These are phyloP conservation scores for Gymnogyps californianus DNA, from an alignment of 2,113 vertebrate species.

Conservation along the genomic window DNA sequence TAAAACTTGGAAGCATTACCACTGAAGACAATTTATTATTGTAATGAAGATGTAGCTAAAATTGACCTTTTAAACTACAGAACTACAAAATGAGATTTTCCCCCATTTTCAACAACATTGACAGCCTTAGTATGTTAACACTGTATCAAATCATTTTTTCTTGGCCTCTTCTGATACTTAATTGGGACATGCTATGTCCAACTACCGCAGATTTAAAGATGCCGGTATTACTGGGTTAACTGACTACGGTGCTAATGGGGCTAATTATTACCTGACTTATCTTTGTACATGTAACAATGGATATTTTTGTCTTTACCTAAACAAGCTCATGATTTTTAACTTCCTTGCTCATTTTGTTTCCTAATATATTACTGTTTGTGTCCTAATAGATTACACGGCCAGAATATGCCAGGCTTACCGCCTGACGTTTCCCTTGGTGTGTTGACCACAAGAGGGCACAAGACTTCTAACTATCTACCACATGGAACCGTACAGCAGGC, in stretches of 20 bases:
- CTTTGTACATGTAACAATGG: neutral
- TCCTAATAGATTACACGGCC: neutral
- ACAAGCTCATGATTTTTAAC: neutral
- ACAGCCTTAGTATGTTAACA: neutral
- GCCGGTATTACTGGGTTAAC: neutral
- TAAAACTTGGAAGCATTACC: neutral
- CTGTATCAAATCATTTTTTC: neutral
- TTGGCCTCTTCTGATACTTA: neutral
- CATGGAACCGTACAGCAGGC: neutral
- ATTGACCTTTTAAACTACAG: neutral
- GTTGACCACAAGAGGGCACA: constrained; percentile 53
- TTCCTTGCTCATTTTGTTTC: neutral
- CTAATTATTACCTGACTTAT: neutral
- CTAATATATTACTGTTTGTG: neutral
- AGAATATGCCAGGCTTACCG: fast-evolving
- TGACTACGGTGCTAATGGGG: neutral
- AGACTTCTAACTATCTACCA: neutral
- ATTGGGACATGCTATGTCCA: neutral
- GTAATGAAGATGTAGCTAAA: neutral
- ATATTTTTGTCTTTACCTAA: neutral
- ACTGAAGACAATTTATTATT: neutral
- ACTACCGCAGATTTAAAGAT: neutral
- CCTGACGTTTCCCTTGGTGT: neutral
- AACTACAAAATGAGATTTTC: neutral
- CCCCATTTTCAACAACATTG: neutral